Conservation (phyloP, 1,140 invertebrate species). For the Marisa cornuarietis region DNA sequence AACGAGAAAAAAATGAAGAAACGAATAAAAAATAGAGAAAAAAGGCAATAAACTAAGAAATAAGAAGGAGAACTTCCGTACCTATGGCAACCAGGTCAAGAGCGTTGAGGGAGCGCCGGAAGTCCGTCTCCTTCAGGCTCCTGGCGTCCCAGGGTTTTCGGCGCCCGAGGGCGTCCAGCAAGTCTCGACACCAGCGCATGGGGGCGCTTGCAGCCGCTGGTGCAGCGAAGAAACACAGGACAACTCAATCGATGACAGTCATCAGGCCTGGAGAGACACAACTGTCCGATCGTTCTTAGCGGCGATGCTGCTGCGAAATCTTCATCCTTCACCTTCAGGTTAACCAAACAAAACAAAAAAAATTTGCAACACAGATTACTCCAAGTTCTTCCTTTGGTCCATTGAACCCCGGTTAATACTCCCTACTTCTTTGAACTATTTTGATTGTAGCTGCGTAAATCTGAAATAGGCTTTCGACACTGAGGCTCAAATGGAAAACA, state of each 20-base stretch:
- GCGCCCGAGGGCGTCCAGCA: constrained; percentile 36
- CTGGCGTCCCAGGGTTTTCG: constrained; percentile 45
- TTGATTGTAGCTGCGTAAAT: too few relatives aligned
- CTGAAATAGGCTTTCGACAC: too few relatives aligned
- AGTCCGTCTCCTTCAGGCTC: constrained; percentile 42
- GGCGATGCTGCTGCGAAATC: background rate
- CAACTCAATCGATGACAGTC: background rate
- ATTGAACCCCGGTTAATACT: too few relatives aligned
- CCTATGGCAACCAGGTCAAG: constrained; percentile 54
- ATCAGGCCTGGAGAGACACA: background rate
- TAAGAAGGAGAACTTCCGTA: constrained; percentile 32
- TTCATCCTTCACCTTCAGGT: background rate
- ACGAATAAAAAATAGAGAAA: background rate
- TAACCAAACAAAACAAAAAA: background rate
- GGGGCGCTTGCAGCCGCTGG: background rate
- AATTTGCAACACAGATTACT: background rate
- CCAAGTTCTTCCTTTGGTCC: too few relatives aligned
- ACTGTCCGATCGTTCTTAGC: background rate
- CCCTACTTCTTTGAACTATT: background rate
- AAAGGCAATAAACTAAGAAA: background rate
- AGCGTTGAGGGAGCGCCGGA: constrained; percentile 46
- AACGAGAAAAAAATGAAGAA: background rate
- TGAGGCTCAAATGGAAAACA: too few relatives aligned
- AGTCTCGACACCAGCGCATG: constrained; percentile 33
- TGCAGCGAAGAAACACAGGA: background rate